Base-by-base conservation (phyloP, 92 coral and sea anemone species). In the Anthopleura xanthogrammica region DNA sequence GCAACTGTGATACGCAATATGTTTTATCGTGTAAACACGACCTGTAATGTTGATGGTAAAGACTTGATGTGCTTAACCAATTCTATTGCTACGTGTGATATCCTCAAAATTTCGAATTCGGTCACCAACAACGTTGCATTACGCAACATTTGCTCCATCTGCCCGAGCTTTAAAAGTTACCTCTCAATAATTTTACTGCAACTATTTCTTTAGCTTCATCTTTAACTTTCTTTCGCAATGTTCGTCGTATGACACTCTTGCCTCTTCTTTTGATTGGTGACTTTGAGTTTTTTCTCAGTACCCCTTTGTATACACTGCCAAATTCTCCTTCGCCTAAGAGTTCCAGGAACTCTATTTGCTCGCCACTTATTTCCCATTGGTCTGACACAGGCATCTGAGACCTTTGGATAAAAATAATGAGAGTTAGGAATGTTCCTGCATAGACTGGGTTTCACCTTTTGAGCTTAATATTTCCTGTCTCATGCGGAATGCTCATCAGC, bases 271-370 rank as follows among this genome's bases (percentile, higher is more conserved):
- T 70, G 12, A 46, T 43, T 0, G 52, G 52, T 50, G 56, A 72
- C 64, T 84, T 76, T 20, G 77, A 29, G 4, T 22, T 42, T 22
- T 56, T 13, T 3, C 48, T 62, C 36, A 84, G 36, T 24, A 84
- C 16, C 7, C 87, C 87, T 64, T 84, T 84, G 66, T 84, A 84
- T 42, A 84, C 87, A 40, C 36, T 42, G 12, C 87, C 87, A 62
- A 76, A 84, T 66, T 84, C 87, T 74, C 87, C 87, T 62, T 84
- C 75, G 16, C 87, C 87, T 19, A 84, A 54, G 8, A 77, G 72
- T 16, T 84, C 87, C 11, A 84, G 87, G 42, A 84, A 84, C 43
- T 84, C 76, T 22, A 84, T 43, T 62, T 84, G 87, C 22, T 84
- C 87, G 16, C 82, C 60, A 16, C 20, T 58, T 3, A 84, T 52